Percentiles rank a stretch among this genome's conserved stretches.
Evolutionary conservation across 2,888 invertebrate species (phyloP).

Genomic region (Caprella mutica): DNA sequence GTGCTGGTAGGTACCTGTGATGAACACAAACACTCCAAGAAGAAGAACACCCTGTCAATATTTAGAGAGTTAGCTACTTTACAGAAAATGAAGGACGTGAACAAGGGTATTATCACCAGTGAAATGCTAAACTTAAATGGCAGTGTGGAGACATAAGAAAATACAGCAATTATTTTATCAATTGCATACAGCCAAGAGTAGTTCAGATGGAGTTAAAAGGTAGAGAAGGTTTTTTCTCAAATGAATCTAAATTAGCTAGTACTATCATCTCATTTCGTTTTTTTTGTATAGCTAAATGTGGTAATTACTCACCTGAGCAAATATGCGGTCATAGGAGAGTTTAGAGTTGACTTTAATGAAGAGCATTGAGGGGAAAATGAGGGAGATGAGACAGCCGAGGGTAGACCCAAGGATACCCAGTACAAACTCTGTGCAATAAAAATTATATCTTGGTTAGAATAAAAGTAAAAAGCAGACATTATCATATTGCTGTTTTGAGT

Average conservation of each 20-base stretch:
- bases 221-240: too few species aligned
- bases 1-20: constrained; percentile 29
- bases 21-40: constrained; percentile 21
- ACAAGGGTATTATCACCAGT: too few species aligned
- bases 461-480: too few species aligned
- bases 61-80: not conserved
- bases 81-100: too few species aligned
- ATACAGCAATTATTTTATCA: too few species aligned
- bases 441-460: too few species aligned
- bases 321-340: constrained; percentile 65
- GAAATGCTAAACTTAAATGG: not conserved
- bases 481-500: too few species aligned
- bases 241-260: too few species aligned
- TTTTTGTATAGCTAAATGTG: not conserved
- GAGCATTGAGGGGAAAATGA: constrained; percentile 82
- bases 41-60: constrained; percentile 32
- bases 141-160: not conserved
- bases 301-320: constrained; percentile 58
- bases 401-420: constrained; percentile 89
- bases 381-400: constrained; percentile 83
- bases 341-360: constrained; percentile 74
- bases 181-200: too few species aligned
- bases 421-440: constrained; percentile 55
- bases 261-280: too few species aligned
- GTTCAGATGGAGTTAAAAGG: too few species aligned